Conservation (phyloP, 1,140 invertebrate species). For the Dinoponera quadriceps region DNA sequence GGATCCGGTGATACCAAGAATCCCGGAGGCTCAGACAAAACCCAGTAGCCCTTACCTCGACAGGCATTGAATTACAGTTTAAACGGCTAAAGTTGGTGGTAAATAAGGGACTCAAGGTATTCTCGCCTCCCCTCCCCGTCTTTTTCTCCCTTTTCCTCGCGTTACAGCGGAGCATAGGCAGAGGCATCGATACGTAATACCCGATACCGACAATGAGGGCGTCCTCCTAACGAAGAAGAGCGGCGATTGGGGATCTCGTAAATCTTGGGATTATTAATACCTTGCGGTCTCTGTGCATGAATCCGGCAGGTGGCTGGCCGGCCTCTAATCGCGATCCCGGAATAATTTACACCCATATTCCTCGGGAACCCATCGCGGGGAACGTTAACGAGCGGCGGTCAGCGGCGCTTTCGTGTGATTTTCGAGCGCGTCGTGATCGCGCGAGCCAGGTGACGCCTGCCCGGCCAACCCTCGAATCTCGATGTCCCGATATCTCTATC, state of each 20-base stretch:
- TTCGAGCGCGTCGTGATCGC: constrained; percentile 19
- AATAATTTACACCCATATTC: constrained; percentile 74
- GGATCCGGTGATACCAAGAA: background rate
- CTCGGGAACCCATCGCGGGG: constrained; percentile 61
- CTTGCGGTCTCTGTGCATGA: constrained; percentile 69
- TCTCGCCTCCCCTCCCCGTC: background rate
- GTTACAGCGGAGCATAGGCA: background rate
- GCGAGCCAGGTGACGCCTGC: constrained; percentile 52
- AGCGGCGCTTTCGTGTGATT: constrained; percentile 57
- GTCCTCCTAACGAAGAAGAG: constrained; percentile 65
- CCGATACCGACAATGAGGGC: constrained; percentile 65
- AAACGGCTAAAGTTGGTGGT: background rate
- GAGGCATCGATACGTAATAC: constrained; percentile 22
- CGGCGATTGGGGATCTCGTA: constrained; percentile 63
- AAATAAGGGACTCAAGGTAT: background rate
- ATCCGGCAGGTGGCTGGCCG: constrained; percentile 75
- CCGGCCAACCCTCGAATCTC: background rate
- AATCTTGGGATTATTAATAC: constrained; percentile 76
- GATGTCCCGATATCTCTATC: constrained; percentile 19
- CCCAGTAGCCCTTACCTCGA: background rate
- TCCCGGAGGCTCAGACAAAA: background rate
- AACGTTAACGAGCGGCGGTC: constrained; percentile 65
- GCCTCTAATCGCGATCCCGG: constrained; percentile 74
- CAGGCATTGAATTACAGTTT: background rate
- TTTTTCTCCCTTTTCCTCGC: constrained; percentile 3